Evolutionary conservation across 1,140 invertebrate species (phyloP).

Genomic region (Drosophila nebulosa): DNA sequence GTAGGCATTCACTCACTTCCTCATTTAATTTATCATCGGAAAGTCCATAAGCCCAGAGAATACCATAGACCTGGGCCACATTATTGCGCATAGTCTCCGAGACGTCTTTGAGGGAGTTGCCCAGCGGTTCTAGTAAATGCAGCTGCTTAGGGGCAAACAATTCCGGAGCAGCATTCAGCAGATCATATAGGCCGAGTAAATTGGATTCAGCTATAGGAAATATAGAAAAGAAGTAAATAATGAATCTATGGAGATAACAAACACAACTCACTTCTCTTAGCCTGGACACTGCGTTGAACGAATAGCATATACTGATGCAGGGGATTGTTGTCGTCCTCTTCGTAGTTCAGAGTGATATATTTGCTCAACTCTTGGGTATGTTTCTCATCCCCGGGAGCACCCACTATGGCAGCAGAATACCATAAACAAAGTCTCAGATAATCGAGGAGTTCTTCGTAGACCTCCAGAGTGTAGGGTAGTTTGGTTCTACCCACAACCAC

Average conservation of each 20-base stretch:
- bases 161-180: conserved; percentile 73
- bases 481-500: conserved; percentile 85
- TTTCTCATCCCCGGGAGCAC: conserved; percentile 79
- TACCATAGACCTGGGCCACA: conserved; percentile 73
- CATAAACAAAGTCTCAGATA: conserved; percentile 89
- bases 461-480: conserved; percentile 85
- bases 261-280: conserved; percentile 67
- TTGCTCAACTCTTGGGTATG: conserved; percentile 51
- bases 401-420: conserved; percentile 78
- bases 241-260: background rate
- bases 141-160: conserved; percentile 62
- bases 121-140: conserved; percentile 65
- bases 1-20: conserved; percentile 61
- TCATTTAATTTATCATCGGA: conserved; percentile 65
- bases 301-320: conserved; percentile 78
- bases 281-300: conserved; percentile 72
- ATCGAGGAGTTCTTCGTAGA: conserved; percentile 87
- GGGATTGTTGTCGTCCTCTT: conserved; percentile 61
- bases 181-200: conserved; percentile 71
- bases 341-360: conserved; percentile 64
- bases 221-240: background rate
- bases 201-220: conserved; percentile 57
- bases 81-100: conserved; percentile 71
- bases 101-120: conserved; percentile 74
- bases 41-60: conserved; percentile 69